These are phyloP conservation scores for Moxostoma hubbsi DNA, from an alignment of 2,797 vertebrate genomes.

Conservation along the genomic window DNA sequence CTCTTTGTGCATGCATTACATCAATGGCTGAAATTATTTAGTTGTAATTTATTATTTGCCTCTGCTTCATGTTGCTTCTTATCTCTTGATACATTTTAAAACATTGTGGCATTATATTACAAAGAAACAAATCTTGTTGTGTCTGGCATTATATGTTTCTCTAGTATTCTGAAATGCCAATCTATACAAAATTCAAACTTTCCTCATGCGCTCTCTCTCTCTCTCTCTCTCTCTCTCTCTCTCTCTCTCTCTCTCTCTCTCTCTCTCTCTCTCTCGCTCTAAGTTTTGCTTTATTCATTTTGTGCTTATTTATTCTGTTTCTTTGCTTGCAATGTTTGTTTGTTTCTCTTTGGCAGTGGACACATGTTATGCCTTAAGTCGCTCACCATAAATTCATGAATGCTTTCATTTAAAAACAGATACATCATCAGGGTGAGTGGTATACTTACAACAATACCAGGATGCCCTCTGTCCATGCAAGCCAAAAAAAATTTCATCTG, in stretches of 20 bases:
- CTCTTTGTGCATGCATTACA: constrained; percentile 4
- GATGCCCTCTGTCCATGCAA: neutral
- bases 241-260: too few relatives aligned
- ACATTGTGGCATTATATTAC: neutral
- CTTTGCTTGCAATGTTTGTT: neutral
- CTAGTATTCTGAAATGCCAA: neutral
- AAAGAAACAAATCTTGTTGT: neutral
- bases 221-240: too few relatives aligned
- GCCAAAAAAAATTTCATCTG: neutral
- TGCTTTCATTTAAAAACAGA: neutral
- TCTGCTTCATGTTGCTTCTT: constrained; percentile 35
- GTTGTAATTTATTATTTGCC: constrained; percentile 13
- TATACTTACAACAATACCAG: neutral
- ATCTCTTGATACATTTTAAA: constrained; percentile 10
- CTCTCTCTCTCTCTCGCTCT: too few relatives aligned
- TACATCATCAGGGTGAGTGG: neutral
- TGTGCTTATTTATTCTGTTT: neutral
- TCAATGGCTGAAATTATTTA: neutral
- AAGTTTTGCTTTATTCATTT: neutral
- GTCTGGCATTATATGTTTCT: too few relatives aligned
- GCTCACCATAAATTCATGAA: neutral
- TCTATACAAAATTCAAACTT: neutral
- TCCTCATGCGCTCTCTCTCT: too few relatives aligned
- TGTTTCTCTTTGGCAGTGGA: neutral
- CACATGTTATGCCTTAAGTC: neutral